phyloP scores from a whole-genome alignment of 2,113 vertebrate genomes.

The Menura novaehollandiae region DNA sequence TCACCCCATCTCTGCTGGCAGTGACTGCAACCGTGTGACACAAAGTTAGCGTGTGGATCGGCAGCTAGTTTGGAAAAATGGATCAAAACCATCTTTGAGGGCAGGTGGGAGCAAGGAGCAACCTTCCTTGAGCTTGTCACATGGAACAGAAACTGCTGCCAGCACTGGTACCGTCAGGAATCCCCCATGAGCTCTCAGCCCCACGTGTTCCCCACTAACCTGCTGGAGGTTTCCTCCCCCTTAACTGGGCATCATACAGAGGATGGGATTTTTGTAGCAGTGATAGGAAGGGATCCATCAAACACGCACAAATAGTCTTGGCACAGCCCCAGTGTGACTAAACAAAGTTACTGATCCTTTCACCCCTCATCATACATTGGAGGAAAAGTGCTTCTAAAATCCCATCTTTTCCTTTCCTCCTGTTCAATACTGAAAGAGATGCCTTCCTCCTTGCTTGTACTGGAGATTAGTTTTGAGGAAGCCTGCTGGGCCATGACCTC shows the following conservation, averaged over 20 bases:
- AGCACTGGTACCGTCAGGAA: not conserved
- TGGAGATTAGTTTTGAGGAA: not conserved
- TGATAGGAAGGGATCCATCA: not conserved
- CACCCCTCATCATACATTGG: fast-evolving
- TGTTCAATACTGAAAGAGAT: not conserved
- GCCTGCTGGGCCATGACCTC: fast-evolving
- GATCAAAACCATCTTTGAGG: not conserved
- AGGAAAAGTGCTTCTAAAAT: not conserved
- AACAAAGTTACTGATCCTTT: not conserved
- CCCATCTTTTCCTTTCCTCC: not conserved
- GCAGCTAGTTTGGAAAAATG: not conserved
- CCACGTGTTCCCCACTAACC: not conserved
- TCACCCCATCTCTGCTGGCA: not conserved
- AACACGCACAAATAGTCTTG: not conserved
- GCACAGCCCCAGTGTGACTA: not conserved
- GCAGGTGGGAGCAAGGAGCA: not conserved
- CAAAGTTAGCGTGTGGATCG: not conserved
- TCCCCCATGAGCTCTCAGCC: not conserved
- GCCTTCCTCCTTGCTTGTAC: not conserved
- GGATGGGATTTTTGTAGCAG: not conserved
- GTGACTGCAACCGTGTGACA: too few species aligned
- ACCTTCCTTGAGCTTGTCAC: not conserved
- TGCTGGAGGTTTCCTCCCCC: not conserved
- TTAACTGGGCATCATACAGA: not conserved
- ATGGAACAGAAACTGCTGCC: not conserved